Base-by-base conservation (phyloP, 2,797 vertebrate species). In the Cossypha dichroa region DNA sequence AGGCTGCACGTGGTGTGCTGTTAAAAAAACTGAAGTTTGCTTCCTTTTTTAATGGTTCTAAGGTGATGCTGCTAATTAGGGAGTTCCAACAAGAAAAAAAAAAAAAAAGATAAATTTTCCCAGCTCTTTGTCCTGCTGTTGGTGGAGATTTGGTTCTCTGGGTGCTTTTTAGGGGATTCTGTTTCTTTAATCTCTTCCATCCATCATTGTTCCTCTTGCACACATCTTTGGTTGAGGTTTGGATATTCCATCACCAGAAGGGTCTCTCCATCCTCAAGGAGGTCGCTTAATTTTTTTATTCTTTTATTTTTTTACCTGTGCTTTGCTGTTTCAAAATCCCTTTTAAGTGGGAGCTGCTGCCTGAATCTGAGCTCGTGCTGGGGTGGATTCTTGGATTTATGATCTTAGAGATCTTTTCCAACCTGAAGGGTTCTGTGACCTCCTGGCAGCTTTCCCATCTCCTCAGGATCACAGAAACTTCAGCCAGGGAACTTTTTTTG, bases 121-220 rank as follows among this genome's bases (percentile, higher is more conserved):
- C 64, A 67, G 23, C 12, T 76, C 73, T 36, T 36, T 36, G 25
- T 19, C 67, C 51, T 66, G 63, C 31, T 68, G 51, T 28, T 43
- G 9, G 1, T 38, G 45, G 29, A 25, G 9, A 2, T 80, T 20
- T 46, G 52, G 23, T 60, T 67, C 60, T 64, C 62, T 4, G 43
- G 46, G 78, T 1, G 8, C 11, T 63, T 85, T 62, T 67, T 29
- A 19, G 60, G 41, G 34, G 54, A 3, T 91, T 89, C 49, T 67
- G 17, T 43, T 41, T 14, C 33, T 85, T 79, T 15, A 3, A 7
- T 40, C 62, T 54, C 80, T 69, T 69, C 52, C 31, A 11, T 29
- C 46, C 9, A 0, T 29, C 6, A 1, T 64, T 59, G 4, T 8
- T 88, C 34, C 70, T 45, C 18, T 64, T 31, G 5, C 0, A 0